These are phyloP conservation scores for Platycercus adscitus DNA, from an alignment of 2,113 vertebrate genomes.

Conservation along the genomic window DNA sequence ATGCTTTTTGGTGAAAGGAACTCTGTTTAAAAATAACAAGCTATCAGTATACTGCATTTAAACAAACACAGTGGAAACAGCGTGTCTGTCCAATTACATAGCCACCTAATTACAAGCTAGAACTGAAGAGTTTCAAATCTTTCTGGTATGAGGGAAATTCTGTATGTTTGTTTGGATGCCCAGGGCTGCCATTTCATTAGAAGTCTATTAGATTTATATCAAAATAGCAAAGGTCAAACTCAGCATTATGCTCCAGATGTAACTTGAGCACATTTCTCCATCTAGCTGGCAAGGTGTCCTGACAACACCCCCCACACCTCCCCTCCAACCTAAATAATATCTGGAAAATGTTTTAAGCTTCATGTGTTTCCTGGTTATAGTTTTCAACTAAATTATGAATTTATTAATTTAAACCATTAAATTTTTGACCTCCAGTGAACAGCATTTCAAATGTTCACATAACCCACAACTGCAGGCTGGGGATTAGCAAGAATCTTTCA, in stretches of 20 bases:
- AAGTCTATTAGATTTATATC: background rate
- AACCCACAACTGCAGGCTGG: conserved; percentile 58
- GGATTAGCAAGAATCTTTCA: conserved; percentile 74
- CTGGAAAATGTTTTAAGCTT: background rate
- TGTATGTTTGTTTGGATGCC: background rate
- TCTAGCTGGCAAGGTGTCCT: background rate
- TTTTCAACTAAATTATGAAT: background rate
- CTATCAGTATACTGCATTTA: background rate
- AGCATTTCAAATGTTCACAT: conserved; percentile 69
- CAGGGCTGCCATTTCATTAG: background rate
- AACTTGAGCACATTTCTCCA: background rate
- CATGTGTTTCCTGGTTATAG: background rate
- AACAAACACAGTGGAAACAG: background rate
- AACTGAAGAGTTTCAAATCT: background rate
- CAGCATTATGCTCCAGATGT: background rate
- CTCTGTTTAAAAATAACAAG: background rate
- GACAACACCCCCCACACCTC: background rate
- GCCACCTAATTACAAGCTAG: background rate
- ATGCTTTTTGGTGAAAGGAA: background rate
- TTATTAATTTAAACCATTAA: conserved; percentile 22
- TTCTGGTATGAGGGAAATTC: background rate
- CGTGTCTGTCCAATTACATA: background rate
- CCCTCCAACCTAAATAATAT: background rate
- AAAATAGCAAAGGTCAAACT: background rate
- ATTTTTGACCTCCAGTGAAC: conserved; percentile 21